Conservation (phyloP, 2,113 vertebrate genomes). For the Aspiorhynchus laticeps region DNA sequence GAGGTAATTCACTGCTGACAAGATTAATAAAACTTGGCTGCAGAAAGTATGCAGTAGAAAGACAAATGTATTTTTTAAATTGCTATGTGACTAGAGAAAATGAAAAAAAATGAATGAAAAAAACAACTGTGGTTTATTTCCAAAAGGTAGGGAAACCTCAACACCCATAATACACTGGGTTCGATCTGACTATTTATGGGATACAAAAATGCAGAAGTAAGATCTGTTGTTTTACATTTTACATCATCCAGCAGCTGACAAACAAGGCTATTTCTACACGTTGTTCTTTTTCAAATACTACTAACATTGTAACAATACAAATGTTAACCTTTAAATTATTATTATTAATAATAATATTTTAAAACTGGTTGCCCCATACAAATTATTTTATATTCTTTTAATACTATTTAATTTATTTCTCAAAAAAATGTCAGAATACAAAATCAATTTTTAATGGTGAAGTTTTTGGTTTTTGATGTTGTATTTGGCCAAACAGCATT, state of each 20-base stretch:
- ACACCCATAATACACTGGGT: not conserved
- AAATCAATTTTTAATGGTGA: not conserved
- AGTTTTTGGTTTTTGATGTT: not conserved
- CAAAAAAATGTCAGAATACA: not conserved
- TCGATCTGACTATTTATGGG: not conserved
- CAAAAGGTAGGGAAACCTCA: not conserved
- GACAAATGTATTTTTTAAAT: not conserved
- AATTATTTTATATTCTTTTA: not conserved
- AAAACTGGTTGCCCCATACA: not conserved
- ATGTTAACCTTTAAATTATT: not conserved
- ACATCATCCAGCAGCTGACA: not conserved
- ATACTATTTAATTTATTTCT: not conserved
- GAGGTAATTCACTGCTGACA: no score
- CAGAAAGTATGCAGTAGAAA: not conserved
- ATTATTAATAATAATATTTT: not conserved
- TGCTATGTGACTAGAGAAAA: not conserved
- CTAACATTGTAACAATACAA: not conserved
- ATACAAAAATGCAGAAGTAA: not conserved
- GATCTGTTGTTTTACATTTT: not conserved
- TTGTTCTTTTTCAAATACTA: not conserved
- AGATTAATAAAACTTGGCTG: no score
- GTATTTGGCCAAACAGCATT: not conserved
- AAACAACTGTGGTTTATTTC: not conserved
- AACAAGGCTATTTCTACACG: not conserved
- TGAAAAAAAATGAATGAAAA: not conserved